A percentile compares a stretch with the other conserved stretches of the same genome.
These are phyloP conservation scores for Lasius platythorax DNA, from an alignment of 2,888 invertebrate genomes.

Conservation along the genomic window DNA sequence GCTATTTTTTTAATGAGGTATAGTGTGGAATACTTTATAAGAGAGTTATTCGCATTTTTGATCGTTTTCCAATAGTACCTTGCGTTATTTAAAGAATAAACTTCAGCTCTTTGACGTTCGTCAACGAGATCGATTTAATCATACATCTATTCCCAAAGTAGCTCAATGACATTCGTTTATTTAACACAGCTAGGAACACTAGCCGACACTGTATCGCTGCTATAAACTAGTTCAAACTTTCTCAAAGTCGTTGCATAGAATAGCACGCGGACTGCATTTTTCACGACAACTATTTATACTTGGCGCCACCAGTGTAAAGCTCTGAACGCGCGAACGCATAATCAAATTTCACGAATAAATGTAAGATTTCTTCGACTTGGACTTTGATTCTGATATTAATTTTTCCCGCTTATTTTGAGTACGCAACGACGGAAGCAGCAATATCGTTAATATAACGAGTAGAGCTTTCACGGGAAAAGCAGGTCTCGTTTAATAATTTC, in stretches of 20 bases:
- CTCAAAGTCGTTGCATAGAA: slow-evolving; percentile 51
- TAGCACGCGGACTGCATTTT: slow-evolving; percentile 42
- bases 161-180: slow-evolving; percentile 43
- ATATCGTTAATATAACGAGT: slow-evolving; percentile 19
- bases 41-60: slow-evolving; percentile 13
- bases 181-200: slow-evolving; percentile 17
- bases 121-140: slow-evolving; percentile 25
- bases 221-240: slow-evolving; percentile 46
- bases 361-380: slow-evolving; percentile 49
- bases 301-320: slow-evolving; percentile 45
- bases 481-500: slow-evolving; percentile 10
- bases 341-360: slow-evolving; percentile 64
- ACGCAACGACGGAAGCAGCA: not conserved
- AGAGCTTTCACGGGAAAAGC: slow-evolving; percentile 22
- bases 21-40: not conserved
- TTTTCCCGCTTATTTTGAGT: slow-evolving; percentile 16
- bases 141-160: not conserved
- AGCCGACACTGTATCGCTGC: slow-evolving; percentile 19
- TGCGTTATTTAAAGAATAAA: slow-evolving; percentile 32
- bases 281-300: slow-evolving; percentile 31
- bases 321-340: slow-evolving; percentile 15
- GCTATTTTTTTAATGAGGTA: not conserved
- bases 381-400: slow-evolving; percentile 54
- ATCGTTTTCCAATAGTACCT: slow-evolving; percentile 9
- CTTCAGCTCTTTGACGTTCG: not conserved